A percentile compares a stretch with the other conserved stretches of the same genome.
phyloP scores from a whole-genome alignment of 2,888 invertebrate species.

The Autographa pulchrina region DNA sequence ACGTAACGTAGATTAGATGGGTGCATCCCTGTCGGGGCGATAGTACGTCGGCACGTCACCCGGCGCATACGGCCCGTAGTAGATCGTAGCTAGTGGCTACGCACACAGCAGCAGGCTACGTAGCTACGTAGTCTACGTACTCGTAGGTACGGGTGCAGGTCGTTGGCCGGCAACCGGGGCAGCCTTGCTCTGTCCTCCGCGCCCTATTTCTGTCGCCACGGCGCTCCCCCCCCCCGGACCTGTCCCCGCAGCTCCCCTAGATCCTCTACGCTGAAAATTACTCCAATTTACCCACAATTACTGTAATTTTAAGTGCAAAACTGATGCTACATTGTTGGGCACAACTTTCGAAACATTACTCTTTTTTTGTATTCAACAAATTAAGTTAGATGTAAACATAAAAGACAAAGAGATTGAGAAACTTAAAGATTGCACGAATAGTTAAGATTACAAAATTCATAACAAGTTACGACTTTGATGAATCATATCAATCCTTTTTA shows the following conservation, averaged over 20 bases:
- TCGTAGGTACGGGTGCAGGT: conserved; percentile 79
- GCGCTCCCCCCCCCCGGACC: conserved; percentile 63
- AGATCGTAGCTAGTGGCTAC: conserved; percentile 68
- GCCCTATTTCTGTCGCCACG: conserved; percentile 89
- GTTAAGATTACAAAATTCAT: background rate
- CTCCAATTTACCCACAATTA: conserved; percentile 67
- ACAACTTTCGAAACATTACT: background rate
- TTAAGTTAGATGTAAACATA: background rate
- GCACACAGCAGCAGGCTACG: conserved; percentile 67
- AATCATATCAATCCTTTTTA: background rate
- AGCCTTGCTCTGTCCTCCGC: conserved; percentile 89
- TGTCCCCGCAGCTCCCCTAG: conserved; percentile 62
- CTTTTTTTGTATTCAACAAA: background rate
- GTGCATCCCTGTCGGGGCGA: conserved; percentile 71
- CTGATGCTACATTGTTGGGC: background rate
- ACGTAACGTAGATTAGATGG: conserved; percentile 68
- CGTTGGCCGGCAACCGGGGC: conserved; percentile 87
- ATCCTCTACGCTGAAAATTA: conserved; percentile 79
- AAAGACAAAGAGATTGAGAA: background rate
- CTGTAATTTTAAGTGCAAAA: conserved; percentile 41
- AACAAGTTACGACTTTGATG: background rate
- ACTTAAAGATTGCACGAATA: background rate
- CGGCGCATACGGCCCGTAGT: conserved; percentile 69
- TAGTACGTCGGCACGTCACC: conserved; percentile 60
- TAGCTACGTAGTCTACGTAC: conserved; percentile 66